A percentile compares a stretch with the other conserved stretches of the same genome.
Conservation (phyloP, 1,140 invertebrate species). For the Zophobas atratus region DNA sequence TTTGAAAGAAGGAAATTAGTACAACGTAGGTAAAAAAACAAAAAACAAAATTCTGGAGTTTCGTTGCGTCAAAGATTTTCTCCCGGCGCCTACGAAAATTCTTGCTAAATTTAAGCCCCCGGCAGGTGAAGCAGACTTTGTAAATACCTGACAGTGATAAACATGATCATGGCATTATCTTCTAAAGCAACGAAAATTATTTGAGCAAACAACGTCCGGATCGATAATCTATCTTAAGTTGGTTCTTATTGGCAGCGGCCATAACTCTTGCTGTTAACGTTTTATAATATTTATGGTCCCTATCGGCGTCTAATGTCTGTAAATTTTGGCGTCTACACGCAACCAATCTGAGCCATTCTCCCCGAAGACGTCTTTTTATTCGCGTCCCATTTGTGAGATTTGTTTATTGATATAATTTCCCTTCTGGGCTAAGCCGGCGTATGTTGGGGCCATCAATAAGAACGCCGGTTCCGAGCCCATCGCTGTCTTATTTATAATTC, state of each 20-base stretch:
- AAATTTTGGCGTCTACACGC: conserved; percentile 10
- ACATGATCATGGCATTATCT: too few species aligned
- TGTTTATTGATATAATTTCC: conserved; percentile 29
- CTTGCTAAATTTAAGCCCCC: neutral
- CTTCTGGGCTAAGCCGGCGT: neutral
- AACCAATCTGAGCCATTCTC: neutral
- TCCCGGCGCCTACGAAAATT: neutral
- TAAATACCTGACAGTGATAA: neutral
- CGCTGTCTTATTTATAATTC: neutral
- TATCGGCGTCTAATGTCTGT: conserved; percentile 15
- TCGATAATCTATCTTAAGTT: neutral
- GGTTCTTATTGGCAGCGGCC: neutral
- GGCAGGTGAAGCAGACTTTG: too few species aligned
- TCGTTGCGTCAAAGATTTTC: neutral
- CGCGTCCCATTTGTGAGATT: conserved; percentile 20
- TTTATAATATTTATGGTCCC: conserved; percentile 16
- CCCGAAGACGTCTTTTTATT: conserved; percentile 27
- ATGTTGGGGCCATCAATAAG: neutral
- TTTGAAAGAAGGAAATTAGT: too few species aligned
- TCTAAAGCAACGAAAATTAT: neutral
- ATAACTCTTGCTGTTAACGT: conserved; percentile 26
- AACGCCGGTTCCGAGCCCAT: neutral
- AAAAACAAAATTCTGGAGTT: too few species aligned
- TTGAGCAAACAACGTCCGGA: neutral
- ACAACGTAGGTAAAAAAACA: too few species aligned